phyloP scores from a whole-genome alignment of 2,888 invertebrate genomes.

The Anaspis maculata region DNA sequence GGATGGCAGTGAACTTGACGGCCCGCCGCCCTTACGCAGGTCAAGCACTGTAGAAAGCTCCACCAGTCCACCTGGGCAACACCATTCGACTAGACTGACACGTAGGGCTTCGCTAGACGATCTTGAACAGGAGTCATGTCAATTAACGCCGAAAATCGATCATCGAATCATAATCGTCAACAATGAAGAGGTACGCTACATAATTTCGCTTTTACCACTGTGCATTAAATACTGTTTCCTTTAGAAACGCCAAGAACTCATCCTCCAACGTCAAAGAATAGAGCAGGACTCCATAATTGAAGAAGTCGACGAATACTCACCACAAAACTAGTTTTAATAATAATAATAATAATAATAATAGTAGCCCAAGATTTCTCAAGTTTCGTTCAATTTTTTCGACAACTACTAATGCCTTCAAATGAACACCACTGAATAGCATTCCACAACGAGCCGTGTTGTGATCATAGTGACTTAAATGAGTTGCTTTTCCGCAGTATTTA shows the following conservation, averaged over 20 bases:
- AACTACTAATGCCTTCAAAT: slow-evolving; percentile 10
- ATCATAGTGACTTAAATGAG: no score
- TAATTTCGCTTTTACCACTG: background rate
- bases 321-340: slow-evolving; percentile 34
- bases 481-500: no score
- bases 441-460: slow-evolving; percentile 12
- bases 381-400: background rate
- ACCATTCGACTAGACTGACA: slow-evolving; percentile 46
- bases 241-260: slow-evolving; percentile 51
- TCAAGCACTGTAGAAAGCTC: slow-evolving; percentile 38
- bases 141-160: slow-evolving; percentile 72
- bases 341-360: background rate
- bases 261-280: slow-evolving; percentile 51
- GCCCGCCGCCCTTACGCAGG: slow-evolving; percentile 60
- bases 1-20: slow-evolving; percentile 60
- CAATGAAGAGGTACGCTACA: slow-evolving; percentile 58
- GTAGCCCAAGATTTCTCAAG: no score
- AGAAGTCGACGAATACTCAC: slow-evolving; percentile 57
- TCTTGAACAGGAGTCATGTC: slow-evolving; percentile 72
- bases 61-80: slow-evolving; percentile 26
- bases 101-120: slow-evolving; percentile 72
- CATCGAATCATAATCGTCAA: slow-evolving; percentile 70
- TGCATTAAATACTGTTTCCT: slow-evolving; percentile 22
- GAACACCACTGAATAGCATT: slow-evolving; percentile 13
- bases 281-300: slow-evolving; percentile 66